Evolutionary conservation across 1,140 invertebrate genomes (phyloP).

Genomic region (Orius insidiosus): DNA sequence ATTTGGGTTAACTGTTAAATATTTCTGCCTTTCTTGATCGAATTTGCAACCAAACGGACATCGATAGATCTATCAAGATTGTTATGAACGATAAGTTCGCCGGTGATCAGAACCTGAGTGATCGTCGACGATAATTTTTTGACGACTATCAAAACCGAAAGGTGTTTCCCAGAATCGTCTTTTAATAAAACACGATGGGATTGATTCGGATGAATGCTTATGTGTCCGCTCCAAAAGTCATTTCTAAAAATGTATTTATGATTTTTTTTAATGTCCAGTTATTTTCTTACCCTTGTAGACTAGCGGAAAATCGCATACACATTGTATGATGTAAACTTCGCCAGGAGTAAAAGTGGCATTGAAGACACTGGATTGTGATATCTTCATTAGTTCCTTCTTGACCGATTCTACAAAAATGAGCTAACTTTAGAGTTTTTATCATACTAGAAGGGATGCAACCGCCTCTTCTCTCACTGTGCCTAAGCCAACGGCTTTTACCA

Average conservation of each 20-base stretch:
- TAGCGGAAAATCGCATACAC: conserved; percentile 30
- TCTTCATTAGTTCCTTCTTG: conserved; percentile 56
- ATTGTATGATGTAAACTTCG: conserved; percentile 34
- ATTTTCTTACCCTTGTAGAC: conserved; percentile 16
- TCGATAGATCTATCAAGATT: conserved; percentile 33
- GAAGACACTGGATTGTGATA: conserved; percentile 39
- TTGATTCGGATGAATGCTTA: too few relatives aligned
- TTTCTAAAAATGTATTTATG: neutral
- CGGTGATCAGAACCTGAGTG: conserved; percentile 29
- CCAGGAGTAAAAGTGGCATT: conserved; percentile 53
- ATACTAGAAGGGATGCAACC: too few relatives aligned
- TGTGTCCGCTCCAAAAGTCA: neutral
- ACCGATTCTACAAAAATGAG: too few relatives aligned
- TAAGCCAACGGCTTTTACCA: too few relatives aligned
- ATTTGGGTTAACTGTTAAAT: conserved; percentile 1
- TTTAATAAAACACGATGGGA: conserved; percentile 24
- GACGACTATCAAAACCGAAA: conserved; percentile 28
- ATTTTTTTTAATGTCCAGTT: too few relatives aligned
- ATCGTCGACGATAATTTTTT: conserved; percentile 36
- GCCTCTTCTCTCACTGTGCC: too few relatives aligned
- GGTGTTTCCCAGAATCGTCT: conserved; percentile 24
- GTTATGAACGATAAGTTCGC: conserved; percentile 42
- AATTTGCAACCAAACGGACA: conserved; percentile 13
- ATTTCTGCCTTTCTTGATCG: conserved; percentile 11
- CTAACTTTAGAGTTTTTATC: too few relatives aligned